A percentile compares a stretch with the other conserved stretches of the same genome.
These are phyloP conservation scores for Etheostoma perlongum DNA, from an alignment of 2,797 vertebrate species.

Conservation along the genomic window DNA sequence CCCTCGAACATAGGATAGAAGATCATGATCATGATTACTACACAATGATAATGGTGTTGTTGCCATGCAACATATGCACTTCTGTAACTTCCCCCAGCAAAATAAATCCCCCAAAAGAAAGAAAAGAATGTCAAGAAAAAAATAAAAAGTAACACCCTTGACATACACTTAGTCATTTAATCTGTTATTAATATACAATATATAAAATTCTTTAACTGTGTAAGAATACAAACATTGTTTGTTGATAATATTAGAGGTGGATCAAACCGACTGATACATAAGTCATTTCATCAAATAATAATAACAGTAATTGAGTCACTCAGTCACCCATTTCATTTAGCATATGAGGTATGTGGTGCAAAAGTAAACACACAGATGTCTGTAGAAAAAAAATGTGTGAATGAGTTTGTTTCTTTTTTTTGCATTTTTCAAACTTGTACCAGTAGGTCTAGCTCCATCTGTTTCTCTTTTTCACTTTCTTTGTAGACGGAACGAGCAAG, in stretches of 20 bases:
- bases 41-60: too few species aligned
- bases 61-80: too few species aligned
- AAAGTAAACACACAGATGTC: not conserved
- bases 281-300: too few species aligned
- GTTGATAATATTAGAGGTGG: not conserved
- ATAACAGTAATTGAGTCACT: too few species aligned
- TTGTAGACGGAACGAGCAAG: not conserved
- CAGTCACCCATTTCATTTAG: not conserved
- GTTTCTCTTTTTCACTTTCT: slow-evolving; percentile 45
- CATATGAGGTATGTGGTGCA: not conserved
- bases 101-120: too few species aligned
- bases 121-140: too few species aligned
- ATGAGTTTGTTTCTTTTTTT: not conserved
- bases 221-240: not conserved
- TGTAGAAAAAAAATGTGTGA: not conserved
- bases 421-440: slow-evolving; percentile 10
- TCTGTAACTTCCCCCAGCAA: too few species aligned
- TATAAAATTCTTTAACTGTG: not conserved
- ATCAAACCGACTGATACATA: slow-evolving; percentile 9
- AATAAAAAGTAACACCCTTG: too few species aligned
- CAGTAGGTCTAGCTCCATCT: slow-evolving; percentile 11
- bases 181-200: not conserved
- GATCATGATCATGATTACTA: too few species aligned
- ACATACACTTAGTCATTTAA: not conserved
- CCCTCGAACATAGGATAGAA: too few species aligned